Conservation (phyloP, 1,140 invertebrate species). For the Mylabris phalerata region DNA sequence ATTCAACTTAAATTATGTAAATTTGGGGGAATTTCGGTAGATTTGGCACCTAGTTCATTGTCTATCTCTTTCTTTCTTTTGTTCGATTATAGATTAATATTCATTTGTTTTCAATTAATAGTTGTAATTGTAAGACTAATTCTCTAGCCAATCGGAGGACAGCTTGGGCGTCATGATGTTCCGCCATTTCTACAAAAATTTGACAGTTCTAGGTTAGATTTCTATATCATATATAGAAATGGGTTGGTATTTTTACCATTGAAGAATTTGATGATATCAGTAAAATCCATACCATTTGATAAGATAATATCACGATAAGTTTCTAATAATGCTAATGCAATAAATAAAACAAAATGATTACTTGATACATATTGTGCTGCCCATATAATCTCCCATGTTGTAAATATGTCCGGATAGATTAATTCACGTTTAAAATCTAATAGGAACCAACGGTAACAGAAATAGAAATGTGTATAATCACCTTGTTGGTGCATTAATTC, state of each 20-base stretch:
- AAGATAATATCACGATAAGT: slow-evolving; percentile 91
- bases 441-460: slow-evolving; percentile 90
- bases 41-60: no score
- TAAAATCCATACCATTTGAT: slow-evolving; percentile 94
- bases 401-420: slow-evolving; percentile 84
- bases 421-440: slow-evolving; percentile 75
- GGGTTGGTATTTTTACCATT: slow-evolving; percentile 61
- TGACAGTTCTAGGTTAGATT: neutral
- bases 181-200: slow-evolving; percentile 84
- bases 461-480: slow-evolving; percentile 96
- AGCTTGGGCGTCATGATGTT: slow-evolving; percentile 77
- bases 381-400: slow-evolving; percentile 96
- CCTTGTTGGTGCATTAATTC: slow-evolving; percentile 90
- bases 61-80: no score
- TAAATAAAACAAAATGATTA: slow-evolving; percentile 85
- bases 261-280: slow-evolving; percentile 96
- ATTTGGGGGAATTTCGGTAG: no score
- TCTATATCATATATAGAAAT: neutral
- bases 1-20: no score
- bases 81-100: neutral
- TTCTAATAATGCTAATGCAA: slow-evolving; percentile 85
- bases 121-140: slow-evolving; percentile 80
- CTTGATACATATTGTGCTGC: slow-evolving; percentile 82
- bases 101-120: slow-evolving; percentile 84
- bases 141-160: slow-evolving; percentile 77